Conservation (phyloP, 1,140 invertebrate species). For the Magallana ariakensis region DNA sequence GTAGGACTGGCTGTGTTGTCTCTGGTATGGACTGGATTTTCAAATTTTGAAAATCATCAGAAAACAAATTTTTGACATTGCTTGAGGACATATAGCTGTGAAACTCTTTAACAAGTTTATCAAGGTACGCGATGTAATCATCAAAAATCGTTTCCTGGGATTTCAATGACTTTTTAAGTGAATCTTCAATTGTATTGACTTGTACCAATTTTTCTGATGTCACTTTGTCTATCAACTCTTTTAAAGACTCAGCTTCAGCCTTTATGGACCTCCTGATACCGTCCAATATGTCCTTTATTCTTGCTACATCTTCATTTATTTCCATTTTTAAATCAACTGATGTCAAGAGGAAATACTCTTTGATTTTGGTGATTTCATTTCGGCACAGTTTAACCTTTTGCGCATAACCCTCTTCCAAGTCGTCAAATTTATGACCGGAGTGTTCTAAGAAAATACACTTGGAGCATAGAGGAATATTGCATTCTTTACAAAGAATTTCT, state of each 20-base stretch:
- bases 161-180: neutral
- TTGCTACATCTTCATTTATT: neutral
- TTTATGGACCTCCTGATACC: neutral
- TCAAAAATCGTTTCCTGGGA: neutral
- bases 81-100: neutral
- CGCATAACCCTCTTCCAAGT: neutral
- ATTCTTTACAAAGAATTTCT: neutral
- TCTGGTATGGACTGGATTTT: no score
- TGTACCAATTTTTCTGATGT: neutral
- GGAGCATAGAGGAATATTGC: neutral
- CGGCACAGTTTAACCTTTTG: neutral
- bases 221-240: neutral
- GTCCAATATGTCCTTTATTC: neutral
- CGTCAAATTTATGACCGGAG: neutral
- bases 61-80: neutral
- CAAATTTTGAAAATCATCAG: no score
- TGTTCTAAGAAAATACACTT: neutral
- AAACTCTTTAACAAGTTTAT: neutral
- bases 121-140: neutral
- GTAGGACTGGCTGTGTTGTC: no score
- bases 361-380: neutral
- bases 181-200: neutral
- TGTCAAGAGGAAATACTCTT: neutral
- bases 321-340: neutral
- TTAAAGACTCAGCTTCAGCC: neutral